Base-by-base conservation (phyloP, 1,140 invertebrate species). In the Onthophagus taurus region DNA sequence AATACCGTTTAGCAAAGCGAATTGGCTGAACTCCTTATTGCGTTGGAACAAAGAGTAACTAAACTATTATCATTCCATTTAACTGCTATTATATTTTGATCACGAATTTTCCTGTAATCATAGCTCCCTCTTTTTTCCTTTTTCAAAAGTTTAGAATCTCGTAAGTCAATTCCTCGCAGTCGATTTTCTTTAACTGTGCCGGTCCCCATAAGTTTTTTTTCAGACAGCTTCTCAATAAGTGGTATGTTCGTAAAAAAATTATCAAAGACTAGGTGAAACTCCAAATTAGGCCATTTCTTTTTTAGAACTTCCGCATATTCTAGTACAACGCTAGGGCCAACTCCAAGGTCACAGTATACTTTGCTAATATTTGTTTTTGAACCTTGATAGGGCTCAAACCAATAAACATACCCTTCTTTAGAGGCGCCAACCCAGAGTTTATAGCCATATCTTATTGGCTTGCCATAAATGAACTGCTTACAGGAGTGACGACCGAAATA, bases 151-250 rank as follows among this genome's bases (percentile, higher is more conserved):
- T 49, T 34, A 47, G 34, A 26, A 45, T 53, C 34, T n/a, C n/a
- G n/a, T n/a, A n/a, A 57, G 50, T 31, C 51, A 55, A 48, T 54
- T 57, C 47, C 54, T 57, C 36, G 50, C 51, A 42, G 50, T 57
- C 51, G 41, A 51, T 52, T 49, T 20, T 59, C 52, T 33, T 51
- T 43, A 42, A 59, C 35, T 23, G 57, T 56, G 31, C 50, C 56
- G 34, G 55, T 49, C 14, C 31, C 37, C 3, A n/a, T n/a, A 11
- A 49, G 17, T 19, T 21, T 30, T 33, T 38, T 49, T 12, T 46
- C 21, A 14, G 13, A 6, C 16, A 52, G 33, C 36, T 11, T 3
- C 42, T 20, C 41, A 11, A 50, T 19, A 9, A 48, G 45, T 33
- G 48, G 42, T 16, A 42, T 17, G 12, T 17, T 35, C 34, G 33